Evolutionary conservation across 2,888 invertebrate species (phyloP).

Genomic region (Pammene fasciana): DNA sequence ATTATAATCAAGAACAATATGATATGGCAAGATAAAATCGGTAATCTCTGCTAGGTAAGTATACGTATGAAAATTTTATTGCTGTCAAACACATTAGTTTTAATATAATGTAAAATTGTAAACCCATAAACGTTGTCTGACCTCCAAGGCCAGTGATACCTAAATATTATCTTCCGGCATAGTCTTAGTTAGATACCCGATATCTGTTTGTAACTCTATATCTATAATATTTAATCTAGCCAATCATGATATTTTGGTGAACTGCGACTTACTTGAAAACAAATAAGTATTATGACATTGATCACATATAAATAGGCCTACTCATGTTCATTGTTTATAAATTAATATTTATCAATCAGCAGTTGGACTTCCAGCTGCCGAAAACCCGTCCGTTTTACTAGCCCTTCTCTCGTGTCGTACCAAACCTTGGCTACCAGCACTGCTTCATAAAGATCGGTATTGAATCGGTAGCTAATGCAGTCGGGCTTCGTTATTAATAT

Average conservation of each 20-base stretch:
- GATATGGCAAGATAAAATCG: neutral
- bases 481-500: slow-evolving; percentile 55
- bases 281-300: too few species aligned
- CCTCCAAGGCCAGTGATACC: neutral
- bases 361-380: too few species aligned
- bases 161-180: neutral
- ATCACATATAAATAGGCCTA: too few species aligned
- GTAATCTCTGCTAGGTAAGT: too few species aligned
- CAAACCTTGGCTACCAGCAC: slow-evolving; percentile 4
- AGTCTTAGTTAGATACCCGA: neutral
- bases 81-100: too few species aligned
- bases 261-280: neutral
- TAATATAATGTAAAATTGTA: too few species aligned
- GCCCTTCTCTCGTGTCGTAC: slow-evolving; percentile 46
- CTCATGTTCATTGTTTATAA: too few species aligned
- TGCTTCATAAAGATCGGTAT: slow-evolving; percentile 49
- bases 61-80: too few species aligned
- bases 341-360: too few species aligned
- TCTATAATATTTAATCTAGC: neutral
- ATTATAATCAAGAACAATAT: neutral
- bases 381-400: too few species aligned
- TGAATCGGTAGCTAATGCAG: slow-evolving; percentile 59
- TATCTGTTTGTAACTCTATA: slow-evolving; percentile 1
- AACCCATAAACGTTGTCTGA: slow-evolving; percentile 12
- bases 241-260: neutral